These are phyloP conservation scores for Caenorhabditis sinica DNA, from an alignment of 2,888 invertebrate genomes.

Conservation along the genomic window DNA sequence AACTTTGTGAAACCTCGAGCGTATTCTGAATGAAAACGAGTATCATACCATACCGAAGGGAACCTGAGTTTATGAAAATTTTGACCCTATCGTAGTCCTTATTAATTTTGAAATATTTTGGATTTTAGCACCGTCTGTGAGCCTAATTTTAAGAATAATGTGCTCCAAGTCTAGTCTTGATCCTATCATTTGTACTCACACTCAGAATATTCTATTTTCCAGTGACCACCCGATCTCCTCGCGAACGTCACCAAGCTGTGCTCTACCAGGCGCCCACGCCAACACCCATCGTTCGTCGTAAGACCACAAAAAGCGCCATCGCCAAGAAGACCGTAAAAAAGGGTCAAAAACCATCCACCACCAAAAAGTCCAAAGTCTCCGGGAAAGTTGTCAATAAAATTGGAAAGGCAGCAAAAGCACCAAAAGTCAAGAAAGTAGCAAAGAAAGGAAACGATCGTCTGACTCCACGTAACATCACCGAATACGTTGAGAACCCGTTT, in stretches of 20 bases:
- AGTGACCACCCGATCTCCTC: background rate
- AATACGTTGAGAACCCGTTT: slow-evolving; percentile 67
- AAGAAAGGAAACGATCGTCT: slow-evolving; percentile 76
- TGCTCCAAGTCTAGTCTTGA: too few species aligned
- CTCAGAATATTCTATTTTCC: background rate
- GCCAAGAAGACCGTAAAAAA: slow-evolving; percentile 36
- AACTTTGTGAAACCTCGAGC: too few species aligned
- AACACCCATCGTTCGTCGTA: slow-evolving; percentile 30
- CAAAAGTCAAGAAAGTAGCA: slow-evolving; percentile 34
- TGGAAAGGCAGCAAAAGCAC: slow-evolving; percentile 20
- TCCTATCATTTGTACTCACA: too few species aligned
- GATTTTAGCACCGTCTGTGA: too few species aligned
- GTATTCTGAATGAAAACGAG: too few species aligned
- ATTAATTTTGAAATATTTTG: too few species aligned
- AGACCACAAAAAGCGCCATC: slow-evolving; percentile 14
- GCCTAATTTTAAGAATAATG: too few species aligned
- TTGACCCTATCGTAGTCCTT: too few species aligned
- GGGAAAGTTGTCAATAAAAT: slow-evolving; percentile 33
- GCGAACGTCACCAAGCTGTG: slow-evolving; percentile 50
- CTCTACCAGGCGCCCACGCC: slow-evolving; percentile 60
- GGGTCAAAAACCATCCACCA: slow-evolving; percentile 12
- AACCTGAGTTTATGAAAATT: too few species aligned
- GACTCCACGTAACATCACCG: slow-evolving; percentile 57
- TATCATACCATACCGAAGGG: too few species aligned
- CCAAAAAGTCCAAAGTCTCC: slow-evolving; percentile 14